phyloP scores from a whole-genome alignment of 2,888 invertebrate species.

The Tolmerus cingulatus region DNA sequence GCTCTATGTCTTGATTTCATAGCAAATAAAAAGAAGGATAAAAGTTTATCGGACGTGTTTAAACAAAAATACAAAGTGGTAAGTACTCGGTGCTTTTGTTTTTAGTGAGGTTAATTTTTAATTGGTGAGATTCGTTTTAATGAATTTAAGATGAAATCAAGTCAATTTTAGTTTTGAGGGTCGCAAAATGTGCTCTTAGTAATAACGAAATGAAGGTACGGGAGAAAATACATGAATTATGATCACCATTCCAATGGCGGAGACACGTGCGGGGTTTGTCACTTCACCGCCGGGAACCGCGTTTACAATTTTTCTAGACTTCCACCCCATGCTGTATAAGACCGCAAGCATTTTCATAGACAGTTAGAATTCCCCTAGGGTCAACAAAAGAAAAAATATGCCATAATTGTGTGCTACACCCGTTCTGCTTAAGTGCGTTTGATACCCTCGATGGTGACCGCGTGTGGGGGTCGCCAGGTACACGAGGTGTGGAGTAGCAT shows the following conservation, averaged over 20 bases:
- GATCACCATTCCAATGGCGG: constrained; percentile 50
- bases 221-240: background rate
- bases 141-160: background rate
- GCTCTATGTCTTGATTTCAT: background rate
- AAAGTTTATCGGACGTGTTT: constrained; percentile 73
- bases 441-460: background rate
- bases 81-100: constrained; percentile 61
- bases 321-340: too few relatives aligned
- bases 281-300: background rate
- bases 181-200: background rate
- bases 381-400: background rate
- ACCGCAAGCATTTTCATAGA: too few relatives aligned
- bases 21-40: constrained; percentile 66
- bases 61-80: constrained; percentile 79
- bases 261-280: background rate
- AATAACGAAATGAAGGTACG: background rate
- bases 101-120: background rate
- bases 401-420: background rate
- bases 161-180: background rate
- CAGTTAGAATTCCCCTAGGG: background rate
- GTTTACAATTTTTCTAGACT: too few relatives aligned
- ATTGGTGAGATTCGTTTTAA: background rate
- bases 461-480: background rate
- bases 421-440: background rate
- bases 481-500: too few relatives aligned